Base-by-base conservation (phyloP, 1,140 invertebrate genomes). In the Stegodyphus mimosarum region DNA sequence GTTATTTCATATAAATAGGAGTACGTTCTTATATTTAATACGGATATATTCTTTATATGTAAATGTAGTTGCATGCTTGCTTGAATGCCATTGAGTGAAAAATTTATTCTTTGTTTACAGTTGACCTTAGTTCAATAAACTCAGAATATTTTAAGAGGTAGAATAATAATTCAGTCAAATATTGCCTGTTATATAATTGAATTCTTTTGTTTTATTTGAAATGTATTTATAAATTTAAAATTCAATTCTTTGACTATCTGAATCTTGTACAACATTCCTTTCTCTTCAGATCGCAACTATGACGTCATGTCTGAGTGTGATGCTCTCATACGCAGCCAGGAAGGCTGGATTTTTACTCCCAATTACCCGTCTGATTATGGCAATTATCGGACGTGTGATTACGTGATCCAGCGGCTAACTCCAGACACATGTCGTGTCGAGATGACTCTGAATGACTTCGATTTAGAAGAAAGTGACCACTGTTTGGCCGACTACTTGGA, bases 341-440 rank as follows among this genome's bases (percentile, higher is more conserved):
- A 87, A 67, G 87, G 85, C 5, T 88, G 88, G 88, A 87, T 88
- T n/a, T 87, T 78, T 51, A 85, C 87, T n/a, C 87, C 87, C n/a
- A 87, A 87, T 70, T 88, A 87, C 74, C 88, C 88, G 2, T 87
- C 84, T 3, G 81, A 87, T 64, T 88, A 88, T 63, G 77, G 85
- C 48, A 69, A 87, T 69, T 75, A 74, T 13, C 9, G 86, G 13
- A 75, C 73, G 7, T 88, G 88, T 17, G 71, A 74, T 53, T 88
- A 88, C 53, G 87, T 79, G 0, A 66, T 88, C 13, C 63, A 87
- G 17, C 50, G 85, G 5, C 78, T 72, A 4, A 77, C 74, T 7
- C 69, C 63, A 6, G 87, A 87, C 74, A 86, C 86, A 10, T 88
- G 88, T 17, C 63, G 79, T 4, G 80, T 88, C 6, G 83, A 88